Conservation (phyloP, 2,113 vertebrate species). For the Pristiophorus japonicus region DNA sequence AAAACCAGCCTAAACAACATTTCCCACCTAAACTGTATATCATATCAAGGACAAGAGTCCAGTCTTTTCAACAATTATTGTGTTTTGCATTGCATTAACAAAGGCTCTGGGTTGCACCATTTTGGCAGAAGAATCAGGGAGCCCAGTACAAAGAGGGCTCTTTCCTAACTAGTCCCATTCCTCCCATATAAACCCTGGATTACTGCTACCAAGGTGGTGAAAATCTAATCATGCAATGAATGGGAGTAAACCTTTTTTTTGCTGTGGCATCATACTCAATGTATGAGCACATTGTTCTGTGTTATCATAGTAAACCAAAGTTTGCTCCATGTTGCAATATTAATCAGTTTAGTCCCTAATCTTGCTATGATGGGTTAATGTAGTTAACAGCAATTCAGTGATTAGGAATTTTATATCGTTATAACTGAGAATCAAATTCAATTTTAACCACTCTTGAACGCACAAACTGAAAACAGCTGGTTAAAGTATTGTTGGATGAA, state of each 20-base stretch:
- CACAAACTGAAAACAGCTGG: not conserved
- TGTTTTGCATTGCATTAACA: not conserved
- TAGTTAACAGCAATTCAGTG: not conserved
- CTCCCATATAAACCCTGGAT: not conserved
- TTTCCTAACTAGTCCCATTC: not conserved
- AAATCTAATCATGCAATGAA: not conserved
- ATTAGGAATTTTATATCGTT: not conserved
- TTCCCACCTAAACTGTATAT: no score
- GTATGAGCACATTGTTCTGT: not conserved
- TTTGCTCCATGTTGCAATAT: not conserved
- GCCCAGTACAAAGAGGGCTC: not conserved
- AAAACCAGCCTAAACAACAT: no score
- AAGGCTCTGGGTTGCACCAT: not conserved
- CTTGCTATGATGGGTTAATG: not conserved
- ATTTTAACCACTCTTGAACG: no score
- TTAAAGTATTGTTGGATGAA: not conserved
- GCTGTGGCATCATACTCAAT: not conserved
- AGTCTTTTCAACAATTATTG: not conserved
- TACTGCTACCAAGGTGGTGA: not conserved
- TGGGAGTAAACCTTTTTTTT: not conserved
- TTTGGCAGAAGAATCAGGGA: not conserved
- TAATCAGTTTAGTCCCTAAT: not conserved
- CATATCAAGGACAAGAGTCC: no score
- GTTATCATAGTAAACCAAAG: not conserved
- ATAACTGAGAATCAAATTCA: not conserved